Evolutionary conservation across 92 coral and sea anemone species (phyloP), one percentile per base, ranked within the genome.

Genomic region (Siderastrea radians): DNA sequence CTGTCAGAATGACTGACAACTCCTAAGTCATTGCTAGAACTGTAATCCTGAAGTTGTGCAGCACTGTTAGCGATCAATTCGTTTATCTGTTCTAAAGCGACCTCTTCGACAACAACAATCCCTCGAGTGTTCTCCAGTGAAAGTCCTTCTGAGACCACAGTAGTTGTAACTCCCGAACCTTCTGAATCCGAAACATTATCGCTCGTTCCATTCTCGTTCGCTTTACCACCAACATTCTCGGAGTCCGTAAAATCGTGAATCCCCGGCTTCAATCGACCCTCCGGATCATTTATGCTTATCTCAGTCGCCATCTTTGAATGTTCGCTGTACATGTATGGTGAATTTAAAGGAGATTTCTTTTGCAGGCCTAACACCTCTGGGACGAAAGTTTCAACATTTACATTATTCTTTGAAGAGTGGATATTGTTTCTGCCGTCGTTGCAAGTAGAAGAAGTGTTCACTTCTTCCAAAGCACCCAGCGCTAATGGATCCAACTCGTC

Each of bases 381-480:
- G 66, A 51, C 38, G 3, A 75, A 43, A 44, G 77, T 64, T 78
- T 85, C 89, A 65, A 65, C 65, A 10, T 17, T 44, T 3, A 72
- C 80, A 53, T 44, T 53, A 43, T 2, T 63, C 53, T 84, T 74
- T 19, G 77, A 84, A 9, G 82, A 14, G 52, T 38, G 62, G 72
- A 54, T 48, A 13, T 38, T 61, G 73, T 74, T 75, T 62, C 88
- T 61, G 72, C 53, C 84, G 66, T 69, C 81, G 77, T 72, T 79
- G 49, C 75, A 67, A 51, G 57, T 50, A 38, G 88, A 5, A 8
- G 93, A 89, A 38, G 98, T 88, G 75, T 91, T 94, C 49, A 93
- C 93, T 65, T 95, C 98, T 79, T 93, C 98, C 50, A 94, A 95
- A 50, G 98, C 98, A 16, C 96, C 98, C 15, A 95, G 79, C 48